Conservation (phyloP, 2,888 invertebrate genomes). For the Platycnemis pennipes region DNA sequence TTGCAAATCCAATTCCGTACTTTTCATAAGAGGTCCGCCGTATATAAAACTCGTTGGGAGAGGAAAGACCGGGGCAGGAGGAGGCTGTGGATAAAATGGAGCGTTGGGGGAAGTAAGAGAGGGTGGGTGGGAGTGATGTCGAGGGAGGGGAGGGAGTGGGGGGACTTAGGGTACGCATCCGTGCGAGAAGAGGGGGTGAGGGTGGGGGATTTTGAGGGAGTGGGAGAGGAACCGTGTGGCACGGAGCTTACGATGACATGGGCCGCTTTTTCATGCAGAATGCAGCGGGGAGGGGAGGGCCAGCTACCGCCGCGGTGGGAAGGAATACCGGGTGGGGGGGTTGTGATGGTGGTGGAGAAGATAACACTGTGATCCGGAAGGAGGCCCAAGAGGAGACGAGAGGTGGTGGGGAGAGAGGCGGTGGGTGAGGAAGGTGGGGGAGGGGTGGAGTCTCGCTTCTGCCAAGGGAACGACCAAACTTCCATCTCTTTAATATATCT, state of each 20-base stretch:
- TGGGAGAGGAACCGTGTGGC: not conserved
- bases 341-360: not conserved
- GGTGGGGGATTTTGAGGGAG: not conserved
- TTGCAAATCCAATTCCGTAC: slow-evolving; percentile 70
- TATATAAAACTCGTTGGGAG: slow-evolving; percentile 61
- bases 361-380: slow-evolving; percentile 54
- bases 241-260: slow-evolving; percentile 18
- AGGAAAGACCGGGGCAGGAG: not conserved
- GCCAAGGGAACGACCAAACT: slow-evolving; percentile 64
- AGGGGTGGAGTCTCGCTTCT: not conserved
- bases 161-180: slow-evolving; percentile 2
- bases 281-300: not conserved
- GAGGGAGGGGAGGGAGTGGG: not conserved
- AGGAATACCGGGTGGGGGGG: not conserved
- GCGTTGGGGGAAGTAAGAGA: not conserved
- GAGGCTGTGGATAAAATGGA: not conserved
- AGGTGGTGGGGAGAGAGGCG: not conserved
- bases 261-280: slow-evolving; percentile 27
- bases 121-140: not conserved
- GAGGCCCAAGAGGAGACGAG: slow-evolving; percentile 16
- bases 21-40: slow-evolving; percentile 69
- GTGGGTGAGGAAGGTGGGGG: not conserved
- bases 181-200: not conserved
- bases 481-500: slow-evolving; percentile 64
- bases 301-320: not conserved